Evolutionary conservation across 2,888 invertebrate genomes (phyloP), one percentile per base, ranked within the genome.

Genomic region (Chymomyza fuscimana): DNA sequence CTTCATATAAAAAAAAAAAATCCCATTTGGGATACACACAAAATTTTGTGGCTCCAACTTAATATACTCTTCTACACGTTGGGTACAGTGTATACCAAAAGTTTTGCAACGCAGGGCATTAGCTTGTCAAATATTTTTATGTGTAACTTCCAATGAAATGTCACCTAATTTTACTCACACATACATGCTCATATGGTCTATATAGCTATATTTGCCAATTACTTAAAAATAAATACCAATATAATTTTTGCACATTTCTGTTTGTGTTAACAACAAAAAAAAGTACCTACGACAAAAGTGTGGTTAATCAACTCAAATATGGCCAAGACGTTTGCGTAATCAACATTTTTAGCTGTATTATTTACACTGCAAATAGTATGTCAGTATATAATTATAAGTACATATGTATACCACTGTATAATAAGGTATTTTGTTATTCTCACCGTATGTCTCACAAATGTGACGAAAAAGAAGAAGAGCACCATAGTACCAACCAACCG

Each of bases 281-380:
- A 46, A 10, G 2, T 12, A 12, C 12, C 40, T 46, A 46, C 40
- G 12, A 4, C 40, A 46, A 46, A 46, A 46, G 40, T 46, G 40
- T 46, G 40, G 40, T 15, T 46, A 77, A 68, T 50, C 52, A 51
- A 64, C 40, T 46, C 60, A 63, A 76, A 69, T 73, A 46, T 75
- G 71, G 70, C 69, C 69, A 71, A 74, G 69, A 50, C 69, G 78
- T 73, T 88, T 88, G 87, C 87, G 88, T 86, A 85, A 85, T 84
- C 88, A 77, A 76, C 87, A 76, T 71, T 69, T 81, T 79, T 58
- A 19, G 58, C 59, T 16, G 46, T 65, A n/a, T 50, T 87, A 83
- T 87, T 81, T 83, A 80, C 78, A 73, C 65, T 72, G 76, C 63
- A 22, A 51, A 65, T 56, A 32, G 32, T 32, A 52, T 67, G 63